Evolutionary conservation across 2,113 vertebrate genomes (phyloP), one percentile per base, ranked within the genome.

Genomic region (Anolis carolinensis): DNA sequence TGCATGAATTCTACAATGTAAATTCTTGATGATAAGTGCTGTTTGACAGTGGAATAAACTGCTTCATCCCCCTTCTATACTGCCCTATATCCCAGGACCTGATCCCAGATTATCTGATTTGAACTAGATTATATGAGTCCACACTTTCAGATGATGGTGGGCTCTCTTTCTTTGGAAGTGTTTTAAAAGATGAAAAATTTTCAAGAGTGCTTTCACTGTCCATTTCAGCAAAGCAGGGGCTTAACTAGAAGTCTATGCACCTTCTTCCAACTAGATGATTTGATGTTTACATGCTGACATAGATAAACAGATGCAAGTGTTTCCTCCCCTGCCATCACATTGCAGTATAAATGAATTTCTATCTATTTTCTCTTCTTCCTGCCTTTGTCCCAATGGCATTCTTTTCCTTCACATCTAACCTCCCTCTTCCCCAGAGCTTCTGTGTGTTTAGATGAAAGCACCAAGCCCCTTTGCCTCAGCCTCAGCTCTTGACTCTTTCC

Each of bases 381-480:
- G 63, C 11, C 23, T 71, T 32, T 50, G 27, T 16, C 27, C 39
- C 27, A 32, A 34, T 21, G 4, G 55, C 62, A 23, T n/a, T 7
- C 73, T 77, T 4, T 71, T n/a, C 27, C 78, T 68, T 36, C 23
- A 34, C 39, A 65, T 62, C 71, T 50, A 18, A 50, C 76, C 62
- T 21, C 18, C 80, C 32, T 73, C 68, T 62, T 80, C 70, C 68
- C 55, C n/a, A 48, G 21, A 30, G 14, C 52, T 73, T 62, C 71
- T 7, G 1, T 71, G 50, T 70, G 7, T 86, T 80, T 73, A 86
- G 73, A 71, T 62, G 50, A 70, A 87, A 82, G 73, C 23, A n/a
- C 32, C 63, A 36, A 85, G 21, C 13, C 30, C 32, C 65, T 68
- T 77, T 59, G 7, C 63, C 34, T 82, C 48, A 18, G 9, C 27